Evolutionary conservation across 1,140 invertebrate genomes (phyloP).

Genomic region (Chlorops oryzae): DNA sequence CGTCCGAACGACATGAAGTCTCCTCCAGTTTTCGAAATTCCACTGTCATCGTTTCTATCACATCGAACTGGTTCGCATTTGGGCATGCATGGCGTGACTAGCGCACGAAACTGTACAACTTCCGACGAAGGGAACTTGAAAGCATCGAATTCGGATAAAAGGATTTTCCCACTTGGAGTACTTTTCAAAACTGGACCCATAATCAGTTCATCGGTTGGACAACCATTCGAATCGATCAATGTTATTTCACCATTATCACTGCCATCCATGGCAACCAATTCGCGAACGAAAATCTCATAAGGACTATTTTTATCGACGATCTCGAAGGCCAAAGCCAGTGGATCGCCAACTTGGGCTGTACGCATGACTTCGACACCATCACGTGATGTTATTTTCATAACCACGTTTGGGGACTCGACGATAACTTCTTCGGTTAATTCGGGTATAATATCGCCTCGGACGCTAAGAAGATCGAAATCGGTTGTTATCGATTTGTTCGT

Average conservation of each 20-base stretch:
- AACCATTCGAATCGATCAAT: constrained; percentile 83
- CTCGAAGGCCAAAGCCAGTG: constrained; percentile 82
- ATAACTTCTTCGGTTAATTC: constrained; percentile 75
- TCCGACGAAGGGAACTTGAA: constrained; percentile 94
- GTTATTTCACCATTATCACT: constrained; percentile 87
- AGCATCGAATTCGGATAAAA: constrained; percentile 90
- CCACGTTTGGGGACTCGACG: constrained; percentile 87
- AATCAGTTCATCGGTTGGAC: constrained; percentile 87
- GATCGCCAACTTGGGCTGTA: constrained; percentile 84
- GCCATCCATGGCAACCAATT: constrained; percentile 89
- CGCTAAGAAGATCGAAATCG: constrained; percentile 73
- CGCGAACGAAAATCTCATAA: constrained; percentile 90
- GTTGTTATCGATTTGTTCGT: constrained; percentile 89
- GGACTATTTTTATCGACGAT: constrained; percentile 86
- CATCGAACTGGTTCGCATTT: constrained; percentile 85
- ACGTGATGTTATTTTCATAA: constrained; percentile 88
- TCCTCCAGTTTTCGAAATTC: constrained; percentile 72
- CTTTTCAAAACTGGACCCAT: constrained; percentile 87
- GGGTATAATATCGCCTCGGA: constrained; percentile 77
- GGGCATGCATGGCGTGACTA: constrained; percentile 89
- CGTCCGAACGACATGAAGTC: constrained; percentile 66
- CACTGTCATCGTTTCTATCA: constrained; percentile 70
- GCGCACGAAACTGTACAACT: constrained; percentile 86
- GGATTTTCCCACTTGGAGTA: constrained; percentile 60
- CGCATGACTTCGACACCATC: constrained; percentile 67